Percentiles rank a stretch among this genome's conserved stretches.
phyloP scores from a whole-genome alignment of 2,113 vertebrate genomes.

The Eptatretus burgeri region DNA sequence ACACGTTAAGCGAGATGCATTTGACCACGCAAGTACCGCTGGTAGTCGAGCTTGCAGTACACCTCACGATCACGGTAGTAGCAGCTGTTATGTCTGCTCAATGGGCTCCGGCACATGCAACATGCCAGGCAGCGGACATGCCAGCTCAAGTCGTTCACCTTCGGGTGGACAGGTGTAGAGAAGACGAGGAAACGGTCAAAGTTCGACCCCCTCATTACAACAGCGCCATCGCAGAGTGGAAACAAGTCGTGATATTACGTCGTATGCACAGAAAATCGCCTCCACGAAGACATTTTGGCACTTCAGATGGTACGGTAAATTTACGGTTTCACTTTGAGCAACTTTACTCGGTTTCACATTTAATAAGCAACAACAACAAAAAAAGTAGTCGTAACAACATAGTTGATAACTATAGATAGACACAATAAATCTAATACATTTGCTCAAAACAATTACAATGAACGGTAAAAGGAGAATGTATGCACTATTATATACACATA shows the following conservation, averaged over 20 bases:
- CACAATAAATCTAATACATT: too few species aligned
- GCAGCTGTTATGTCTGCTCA: constrained; percentile 73
- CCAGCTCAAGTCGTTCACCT: constrained; percentile 96
- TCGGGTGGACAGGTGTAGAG: constrained; percentile 8
- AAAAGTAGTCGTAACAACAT: too few species aligned
- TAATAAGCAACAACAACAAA: too few species aligned
- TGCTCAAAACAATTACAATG: too few species aligned
- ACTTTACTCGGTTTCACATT: too few species aligned
- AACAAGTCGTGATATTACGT: background rate
- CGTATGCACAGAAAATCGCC: background rate
- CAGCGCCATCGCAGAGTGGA: background rate
- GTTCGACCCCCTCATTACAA: background rate
- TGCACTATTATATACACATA: too few species aligned
- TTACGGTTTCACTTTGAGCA: background rate
- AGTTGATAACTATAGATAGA: too few species aligned
- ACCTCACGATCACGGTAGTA: constrained; percentile 96
- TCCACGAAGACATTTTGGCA: background rate
- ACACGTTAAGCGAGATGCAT: too few species aligned
- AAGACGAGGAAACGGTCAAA: too few species aligned
- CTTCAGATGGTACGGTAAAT: background rate
- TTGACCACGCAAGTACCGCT: constrained; percentile 28
- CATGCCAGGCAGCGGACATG: constrained; percentile 86
- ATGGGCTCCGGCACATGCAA: constrained; percentile 65
- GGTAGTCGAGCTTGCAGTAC: constrained; percentile 96
- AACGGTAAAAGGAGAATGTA: too few species aligned